Conservation (phyloP, 2,888 invertebrate species). For the Dione vanillae region DNA sequence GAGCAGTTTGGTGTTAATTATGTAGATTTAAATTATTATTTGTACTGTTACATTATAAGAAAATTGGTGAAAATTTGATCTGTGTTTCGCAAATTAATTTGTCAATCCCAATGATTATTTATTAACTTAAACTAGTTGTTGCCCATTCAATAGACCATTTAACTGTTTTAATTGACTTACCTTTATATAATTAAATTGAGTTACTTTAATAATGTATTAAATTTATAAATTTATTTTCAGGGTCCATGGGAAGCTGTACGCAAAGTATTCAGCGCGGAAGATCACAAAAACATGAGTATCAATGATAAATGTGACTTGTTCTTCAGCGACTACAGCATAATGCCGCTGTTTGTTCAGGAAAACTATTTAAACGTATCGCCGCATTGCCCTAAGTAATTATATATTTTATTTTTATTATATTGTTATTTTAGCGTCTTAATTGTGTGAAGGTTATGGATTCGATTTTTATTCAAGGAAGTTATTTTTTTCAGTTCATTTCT, state of each 20-base stretch:
- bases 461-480: no score
- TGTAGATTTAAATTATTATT: no score
- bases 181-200: neutral
- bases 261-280: slow-evolving; percentile 93
- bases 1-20: neutral
- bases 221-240: slow-evolving; percentile 61
- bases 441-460: neutral
- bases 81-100: no score
- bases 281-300: slow-evolving; percentile 90
- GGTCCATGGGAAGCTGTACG: slow-evolving; percentile 97
- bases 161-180: no score
- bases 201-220: no score
- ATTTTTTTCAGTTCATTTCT: no score
- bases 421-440: neutral
- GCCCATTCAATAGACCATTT: no score
- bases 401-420: neutral
- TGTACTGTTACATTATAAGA: no score
- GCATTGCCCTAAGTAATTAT: slow-evolving; percentile 84
- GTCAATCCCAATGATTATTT: no score
- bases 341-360: slow-evolving; percentile 98
- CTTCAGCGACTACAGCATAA: slow-evolving; percentile 98
- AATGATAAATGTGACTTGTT: slow-evolving; percentile 95
- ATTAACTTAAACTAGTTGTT: no score
- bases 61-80: no score
- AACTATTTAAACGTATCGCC: slow-evolving; percentile 95